Percentiles rank a stretch among this genome's conserved stretches.
phyloP scores from a whole-genome alignment of 2,888 invertebrate genomes.

The Watsonalla binaria region DNA sequence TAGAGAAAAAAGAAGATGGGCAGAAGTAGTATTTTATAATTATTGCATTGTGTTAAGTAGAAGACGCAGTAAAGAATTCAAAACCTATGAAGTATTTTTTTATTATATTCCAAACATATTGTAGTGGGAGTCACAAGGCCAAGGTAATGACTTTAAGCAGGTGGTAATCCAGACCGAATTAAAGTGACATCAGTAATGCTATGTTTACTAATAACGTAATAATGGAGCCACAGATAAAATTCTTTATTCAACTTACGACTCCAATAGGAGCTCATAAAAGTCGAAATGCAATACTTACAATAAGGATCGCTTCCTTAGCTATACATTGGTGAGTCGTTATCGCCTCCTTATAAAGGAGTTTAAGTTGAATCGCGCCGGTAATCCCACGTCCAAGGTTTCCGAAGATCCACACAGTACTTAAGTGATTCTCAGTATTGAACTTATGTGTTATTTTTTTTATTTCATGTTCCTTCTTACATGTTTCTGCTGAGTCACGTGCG shows the following conservation, averaged over 20 bases:
- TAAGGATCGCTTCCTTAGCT: not conserved
- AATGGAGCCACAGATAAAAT: not conserved
- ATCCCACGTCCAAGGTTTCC: constrained; percentile 32
- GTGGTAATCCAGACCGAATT: too few species aligned
- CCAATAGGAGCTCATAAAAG: not conserved
- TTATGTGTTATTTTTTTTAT: not conserved
- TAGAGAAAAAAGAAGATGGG: too few species aligned
- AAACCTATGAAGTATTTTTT: too few species aligned
- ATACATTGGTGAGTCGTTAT: constrained; percentile 13
- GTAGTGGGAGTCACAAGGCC: too few species aligned
- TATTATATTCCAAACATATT: too few species aligned
- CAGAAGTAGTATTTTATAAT: too few species aligned
- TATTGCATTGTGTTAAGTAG: too few species aligned
- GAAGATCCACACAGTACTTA: constrained; percentile 30
- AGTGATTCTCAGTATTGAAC: constrained; percentile 2
- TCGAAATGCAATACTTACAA: not conserved
- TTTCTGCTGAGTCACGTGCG: not conserved
- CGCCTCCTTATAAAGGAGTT: constrained; percentile 19
- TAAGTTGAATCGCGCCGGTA: constrained; percentile 36
- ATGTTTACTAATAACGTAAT: not conserved
- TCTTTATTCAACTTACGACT: not conserved
- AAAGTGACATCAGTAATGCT: not conserved
- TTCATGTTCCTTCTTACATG: not conserved
- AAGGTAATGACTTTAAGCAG: too few species aligned
- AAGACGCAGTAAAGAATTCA: too few species aligned